These are phyloP conservation scores for Theocolax elegans DNA, from an alignment of 1,140 invertebrate species.

Conservation along the genomic window DNA sequence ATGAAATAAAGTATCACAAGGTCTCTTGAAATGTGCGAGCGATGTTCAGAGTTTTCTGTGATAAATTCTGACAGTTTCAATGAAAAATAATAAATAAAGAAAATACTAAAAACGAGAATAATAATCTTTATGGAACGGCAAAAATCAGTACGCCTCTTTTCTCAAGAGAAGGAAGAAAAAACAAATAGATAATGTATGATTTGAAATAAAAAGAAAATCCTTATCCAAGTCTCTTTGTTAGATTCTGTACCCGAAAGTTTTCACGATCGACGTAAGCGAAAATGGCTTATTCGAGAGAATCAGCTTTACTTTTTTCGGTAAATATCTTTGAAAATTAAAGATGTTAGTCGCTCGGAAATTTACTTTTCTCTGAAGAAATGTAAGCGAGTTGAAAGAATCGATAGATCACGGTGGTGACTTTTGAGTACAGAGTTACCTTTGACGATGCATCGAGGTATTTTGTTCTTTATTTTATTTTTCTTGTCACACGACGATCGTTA, in stretches of 20 bases:
- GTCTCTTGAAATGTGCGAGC: slow-evolving; percentile 22
- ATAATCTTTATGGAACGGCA: slow-evolving; percentile 54
- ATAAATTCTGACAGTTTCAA: slow-evolving; percentile 49
- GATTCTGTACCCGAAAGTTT: slow-evolving; percentile 54
- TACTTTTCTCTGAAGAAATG: slow-evolving; percentile 7
- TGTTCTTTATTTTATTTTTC: slow-evolving; percentile 39
- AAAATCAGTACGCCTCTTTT: slow-evolving; percentile 59
- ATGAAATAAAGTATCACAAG: slow-evolving; percentile 28
- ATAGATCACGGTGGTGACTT: slow-evolving; percentile 8
- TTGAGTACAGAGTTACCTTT: slow-evolving; percentile 42
- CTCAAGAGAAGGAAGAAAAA: slow-evolving; percentile 48
- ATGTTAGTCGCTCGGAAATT: slow-evolving; percentile 7
- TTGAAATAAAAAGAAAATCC: slow-evolving; percentile 49
- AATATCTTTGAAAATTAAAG: slow-evolving; percentile 12
- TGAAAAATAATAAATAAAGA: slow-evolving; percentile 26
- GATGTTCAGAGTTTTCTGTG: slow-evolving; percentile 47
- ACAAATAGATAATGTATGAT: slow-evolving; percentile 47
- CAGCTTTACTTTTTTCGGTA: slow-evolving; percentile 5
- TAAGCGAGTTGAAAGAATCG: neutral
- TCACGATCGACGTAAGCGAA: slow-evolving; percentile 6
- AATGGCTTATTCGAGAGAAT: neutral
- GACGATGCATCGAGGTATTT: slow-evolving; percentile 50
- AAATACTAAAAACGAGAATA: slow-evolving; percentile 23
- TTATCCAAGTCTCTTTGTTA: slow-evolving; percentile 56
- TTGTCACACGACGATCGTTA: slow-evolving; percentile 38